A percentile compares a stretch with the other conserved stretches of the same genome.
phyloP scores from a whole-genome alignment of 2,113 vertebrate genomes.

The Peromyscus maniculatus region DNA sequence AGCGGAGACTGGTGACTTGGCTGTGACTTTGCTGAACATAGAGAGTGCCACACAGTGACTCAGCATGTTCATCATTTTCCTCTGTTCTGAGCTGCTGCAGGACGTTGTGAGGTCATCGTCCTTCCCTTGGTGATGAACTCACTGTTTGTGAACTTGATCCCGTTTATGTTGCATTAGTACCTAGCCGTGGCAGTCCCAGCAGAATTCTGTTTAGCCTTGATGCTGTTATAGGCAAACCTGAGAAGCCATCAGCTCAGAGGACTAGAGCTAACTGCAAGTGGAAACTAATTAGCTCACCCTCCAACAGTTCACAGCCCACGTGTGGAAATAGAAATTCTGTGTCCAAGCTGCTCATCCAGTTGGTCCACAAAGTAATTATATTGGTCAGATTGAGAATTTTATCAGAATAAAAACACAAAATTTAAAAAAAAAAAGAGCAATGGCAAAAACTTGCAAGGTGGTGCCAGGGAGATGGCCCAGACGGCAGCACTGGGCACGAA shows the following conservation, averaged over 20 bases:
- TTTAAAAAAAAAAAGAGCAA: background rate
- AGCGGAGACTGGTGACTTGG: background rate
- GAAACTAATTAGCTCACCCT: background rate
- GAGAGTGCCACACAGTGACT: background rate
- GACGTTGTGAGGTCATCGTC: background rate
- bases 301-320: background rate
- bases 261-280: background rate
- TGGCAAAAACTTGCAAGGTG: background rate
- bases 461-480: background rate
- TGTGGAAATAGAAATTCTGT: background rate
- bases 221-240: background rate
- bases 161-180: background rate
- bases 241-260: too few species aligned
- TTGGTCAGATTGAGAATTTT: slow-evolving; percentile 52
- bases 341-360: background rate
- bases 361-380: background rate
- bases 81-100: background rate
- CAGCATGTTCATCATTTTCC: background rate
- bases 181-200: background rate
- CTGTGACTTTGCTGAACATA: background rate
- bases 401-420: slow-evolving; percentile 50
- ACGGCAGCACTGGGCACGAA: background rate
- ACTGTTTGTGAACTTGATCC: background rate
- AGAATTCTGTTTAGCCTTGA: background rate
- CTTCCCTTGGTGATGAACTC: background rate